A percentile compares a stretch with the other conserved stretches of the same genome.
Evolutionary conservation across 2,113 vertebrate genomes (phyloP).

Genomic region (Dryoscopus gambensis): DNA sequence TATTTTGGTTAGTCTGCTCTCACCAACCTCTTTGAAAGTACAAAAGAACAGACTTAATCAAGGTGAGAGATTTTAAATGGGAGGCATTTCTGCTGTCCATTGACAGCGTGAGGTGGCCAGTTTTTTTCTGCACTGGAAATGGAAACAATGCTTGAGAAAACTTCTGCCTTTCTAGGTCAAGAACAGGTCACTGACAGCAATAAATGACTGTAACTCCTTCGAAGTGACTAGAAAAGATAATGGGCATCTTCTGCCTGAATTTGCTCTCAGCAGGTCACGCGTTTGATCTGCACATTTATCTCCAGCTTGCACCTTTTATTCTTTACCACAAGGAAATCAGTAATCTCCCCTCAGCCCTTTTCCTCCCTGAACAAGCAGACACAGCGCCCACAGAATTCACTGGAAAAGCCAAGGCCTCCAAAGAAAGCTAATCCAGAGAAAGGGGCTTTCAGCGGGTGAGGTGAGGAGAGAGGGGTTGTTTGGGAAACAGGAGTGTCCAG

Average conservation of each 20-base stretch:
- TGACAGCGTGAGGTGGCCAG: neutral
- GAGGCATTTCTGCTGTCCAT: neutral
- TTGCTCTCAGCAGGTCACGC: neutral
- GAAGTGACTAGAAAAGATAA: neutral
- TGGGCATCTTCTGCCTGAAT: neutral
- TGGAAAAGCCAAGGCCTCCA: neutral
- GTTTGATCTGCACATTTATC: neutral
- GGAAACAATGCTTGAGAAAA: neutral
- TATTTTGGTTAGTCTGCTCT: neutral
- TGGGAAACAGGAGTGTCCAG: neutral
- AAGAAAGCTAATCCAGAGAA: neutral
- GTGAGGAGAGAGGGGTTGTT: neutral
- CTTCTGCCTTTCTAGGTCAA: neutral
- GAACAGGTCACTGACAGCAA: neutral
- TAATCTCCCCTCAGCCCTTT: neutral
- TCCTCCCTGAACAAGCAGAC: neutral
- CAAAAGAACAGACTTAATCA: neutral
- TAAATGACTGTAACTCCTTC: neutral
- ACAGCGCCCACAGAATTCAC: neutral
- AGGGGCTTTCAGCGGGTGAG: neutral
- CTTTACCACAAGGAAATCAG: neutral
- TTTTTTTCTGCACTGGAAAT: neutral
- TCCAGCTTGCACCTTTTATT: neutral
- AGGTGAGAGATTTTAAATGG: neutral
- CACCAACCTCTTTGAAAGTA: neutral